Conservation (phyloP, 2,888 invertebrate species). For the Drosophila paracracens region DNA sequence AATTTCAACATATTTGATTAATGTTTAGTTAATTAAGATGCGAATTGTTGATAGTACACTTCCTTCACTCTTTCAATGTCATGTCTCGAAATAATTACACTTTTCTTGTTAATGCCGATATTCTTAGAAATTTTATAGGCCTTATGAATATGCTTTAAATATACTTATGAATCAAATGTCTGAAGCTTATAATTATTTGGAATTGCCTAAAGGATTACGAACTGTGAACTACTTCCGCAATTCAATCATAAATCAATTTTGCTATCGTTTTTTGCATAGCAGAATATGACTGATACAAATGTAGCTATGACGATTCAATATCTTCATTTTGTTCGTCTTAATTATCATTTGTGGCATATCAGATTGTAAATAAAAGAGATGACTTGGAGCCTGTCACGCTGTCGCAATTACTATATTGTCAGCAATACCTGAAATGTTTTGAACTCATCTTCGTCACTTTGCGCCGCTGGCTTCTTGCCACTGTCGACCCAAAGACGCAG, state of each 20-base stretch:
- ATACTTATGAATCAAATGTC: constrained; percentile 17
- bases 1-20: constrained; percentile 2
- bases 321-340: not conserved
- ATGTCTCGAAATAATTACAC: not conserved
- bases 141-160: not conserved
- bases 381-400: constrained; percentile 27
- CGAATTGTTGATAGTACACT: constrained; percentile 1
- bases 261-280: constrained; percentile 16
- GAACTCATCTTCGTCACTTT: constrained; percentile 56
- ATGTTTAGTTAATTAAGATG: constrained; percentile 5
- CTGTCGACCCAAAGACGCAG: constrained; percentile 71
- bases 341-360: constrained; percentile 23
- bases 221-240: constrained; percentile 5
- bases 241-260: constrained; percentile 35
- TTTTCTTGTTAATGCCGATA: not conserved
- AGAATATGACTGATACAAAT: constrained; percentile 15
- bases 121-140: not conserved
- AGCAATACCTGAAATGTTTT: constrained; percentile 61
- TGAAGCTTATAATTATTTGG: not conserved
- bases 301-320: constrained; percentile 4
- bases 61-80: not conserved
- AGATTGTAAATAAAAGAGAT: constrained; percentile 17
- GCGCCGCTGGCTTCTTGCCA: constrained; percentile 29
- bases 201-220: not conserved
- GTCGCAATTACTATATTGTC: constrained; percentile 33